Conservation (phyloP, 2,888 invertebrate genomes). For the Nomada ruficornis region DNA sequence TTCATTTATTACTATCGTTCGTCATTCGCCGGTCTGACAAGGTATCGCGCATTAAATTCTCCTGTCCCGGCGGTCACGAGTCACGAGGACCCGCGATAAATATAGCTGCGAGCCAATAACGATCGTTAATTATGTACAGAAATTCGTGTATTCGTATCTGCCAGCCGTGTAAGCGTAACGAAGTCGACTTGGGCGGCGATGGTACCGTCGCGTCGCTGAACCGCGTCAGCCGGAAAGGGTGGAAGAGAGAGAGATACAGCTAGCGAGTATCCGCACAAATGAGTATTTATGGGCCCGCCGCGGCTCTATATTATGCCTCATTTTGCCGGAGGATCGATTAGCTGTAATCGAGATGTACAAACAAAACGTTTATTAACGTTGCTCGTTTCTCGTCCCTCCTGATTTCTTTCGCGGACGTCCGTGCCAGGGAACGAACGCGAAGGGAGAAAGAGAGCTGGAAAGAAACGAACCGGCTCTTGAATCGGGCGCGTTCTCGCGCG, state of each 20-base stretch:
- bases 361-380: slow-evolving; percentile 73
- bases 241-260: slow-evolving; percentile 15
- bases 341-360: slow-evolving; percentile 77
- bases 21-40: slow-evolving; percentile 30
- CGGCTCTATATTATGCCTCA: slow-evolving; percentile 77
- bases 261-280: slow-evolving; percentile 73
- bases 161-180: slow-evolving; percentile 65
- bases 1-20: slow-evolving; percentile 16
- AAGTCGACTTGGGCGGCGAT: slow-evolving; percentile 77
- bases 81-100: slow-evolving; percentile 49
- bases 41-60: slow-evolving; percentile 43
- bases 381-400: slow-evolving; percentile 36
- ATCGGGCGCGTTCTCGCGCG: slow-evolving; percentile 35
- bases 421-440: neutral
- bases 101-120: slow-evolving; percentile 56
- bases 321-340: slow-evolving; percentile 77
- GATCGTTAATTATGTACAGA: slow-evolving; percentile 62
- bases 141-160: slow-evolving; percentile 56
- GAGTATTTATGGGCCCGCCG: slow-evolving; percentile 80
- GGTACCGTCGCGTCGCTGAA: slow-evolving; percentile 61
- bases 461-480: slow-evolving; percentile 49
- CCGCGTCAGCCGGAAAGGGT: neutral
- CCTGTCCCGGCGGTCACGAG: neutral
- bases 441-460: slow-evolving; percentile 27
- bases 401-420: slow-evolving; percentile 30